Conservation (phyloP, 1,140 invertebrate genomes). For the Rhizoglyphus robini region DNA sequence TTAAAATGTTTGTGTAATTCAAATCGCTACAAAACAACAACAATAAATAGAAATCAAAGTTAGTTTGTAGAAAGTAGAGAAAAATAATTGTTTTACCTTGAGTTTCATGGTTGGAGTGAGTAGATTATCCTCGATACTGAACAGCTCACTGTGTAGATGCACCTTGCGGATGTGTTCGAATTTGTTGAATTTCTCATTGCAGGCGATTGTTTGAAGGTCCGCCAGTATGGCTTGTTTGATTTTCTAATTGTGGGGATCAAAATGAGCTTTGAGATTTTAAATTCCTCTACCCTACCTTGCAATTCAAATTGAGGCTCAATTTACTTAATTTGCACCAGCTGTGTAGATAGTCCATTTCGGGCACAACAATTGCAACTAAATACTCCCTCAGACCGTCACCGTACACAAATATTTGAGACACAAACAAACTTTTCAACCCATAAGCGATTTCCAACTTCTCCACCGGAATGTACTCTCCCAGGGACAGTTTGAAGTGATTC, state of each 20-base stretch:
- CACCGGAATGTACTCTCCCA: conserved; percentile 96
- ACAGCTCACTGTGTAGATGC: not conserved
- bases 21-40: conserved; percentile 1
- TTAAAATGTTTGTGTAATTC: conserved; percentile 6
- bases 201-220: not conserved
- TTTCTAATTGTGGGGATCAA: not conserved
- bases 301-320: conserved; percentile 68
- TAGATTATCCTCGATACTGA: not conserved
- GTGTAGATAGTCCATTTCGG: conserved; percentile 81
- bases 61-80: not conserved
- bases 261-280: too few relatives aligned
- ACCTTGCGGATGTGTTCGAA: not conserved
- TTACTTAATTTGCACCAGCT: conserved; percentile 70
- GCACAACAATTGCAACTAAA: conserved; percentile 83
- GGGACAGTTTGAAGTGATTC: conserved; percentile 91
- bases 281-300: conserved; percentile 61
- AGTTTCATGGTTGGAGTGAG: conserved; percentile 7
- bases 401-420: conserved; percentile 94
- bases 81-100: too few relatives aligned
- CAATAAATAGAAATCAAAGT: too few relatives aligned
- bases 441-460: conserved; percentile 99
- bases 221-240: not conserved
- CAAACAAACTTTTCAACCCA: conserved; percentile 70
- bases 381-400: conserved; percentile 94
- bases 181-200: not conserved